These are phyloP conservation scores for Erynnis tages DNA, from an alignment of 2,888 invertebrate species.

Conservation along the genomic window DNA sequence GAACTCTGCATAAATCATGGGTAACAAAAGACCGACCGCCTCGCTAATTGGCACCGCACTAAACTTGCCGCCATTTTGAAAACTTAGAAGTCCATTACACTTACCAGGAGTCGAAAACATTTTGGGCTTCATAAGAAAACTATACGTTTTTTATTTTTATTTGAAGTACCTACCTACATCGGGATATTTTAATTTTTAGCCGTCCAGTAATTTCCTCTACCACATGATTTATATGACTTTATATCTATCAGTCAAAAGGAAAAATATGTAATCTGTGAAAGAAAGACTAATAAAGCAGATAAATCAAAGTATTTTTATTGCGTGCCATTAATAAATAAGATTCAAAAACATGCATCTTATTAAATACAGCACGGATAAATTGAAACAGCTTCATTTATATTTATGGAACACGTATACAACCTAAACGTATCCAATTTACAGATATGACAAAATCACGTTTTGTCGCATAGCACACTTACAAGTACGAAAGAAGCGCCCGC, in stretches of 20 bases:
- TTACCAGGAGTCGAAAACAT: constrained; percentile 3
- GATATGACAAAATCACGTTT: constrained; percentile 15
- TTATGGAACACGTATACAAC: not conserved
- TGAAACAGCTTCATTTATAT: constrained; percentile 8
- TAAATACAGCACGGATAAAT: not conserved
- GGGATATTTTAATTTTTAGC: no score
- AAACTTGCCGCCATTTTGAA: constrained; percentile 46
- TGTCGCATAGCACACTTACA: constrained; percentile 11
- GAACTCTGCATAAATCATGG: constrained; percentile 67
- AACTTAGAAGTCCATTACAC: constrained; percentile 46
- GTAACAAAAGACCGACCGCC: constrained; percentile 65
- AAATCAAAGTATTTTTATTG: not conserved
- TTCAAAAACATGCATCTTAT: not conserved
- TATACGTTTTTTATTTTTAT: no score
- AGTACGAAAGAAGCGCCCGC: constrained; percentile 44
- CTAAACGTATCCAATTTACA: constrained; percentile 36
- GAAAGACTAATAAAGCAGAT: no score
- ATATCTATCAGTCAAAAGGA: no score
- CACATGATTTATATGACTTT: no score
- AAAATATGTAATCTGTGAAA: no score
- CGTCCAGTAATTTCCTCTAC: no score
- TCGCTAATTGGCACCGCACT: constrained; percentile 60
- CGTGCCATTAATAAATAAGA: not conserved
- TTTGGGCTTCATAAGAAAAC: no score
- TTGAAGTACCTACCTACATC: no score